Evolutionary conservation across 2,113 vertebrate species (phyloP), one percentile per base, ranked within the genome.

Genomic region (Vireo altiloquus): DNA sequence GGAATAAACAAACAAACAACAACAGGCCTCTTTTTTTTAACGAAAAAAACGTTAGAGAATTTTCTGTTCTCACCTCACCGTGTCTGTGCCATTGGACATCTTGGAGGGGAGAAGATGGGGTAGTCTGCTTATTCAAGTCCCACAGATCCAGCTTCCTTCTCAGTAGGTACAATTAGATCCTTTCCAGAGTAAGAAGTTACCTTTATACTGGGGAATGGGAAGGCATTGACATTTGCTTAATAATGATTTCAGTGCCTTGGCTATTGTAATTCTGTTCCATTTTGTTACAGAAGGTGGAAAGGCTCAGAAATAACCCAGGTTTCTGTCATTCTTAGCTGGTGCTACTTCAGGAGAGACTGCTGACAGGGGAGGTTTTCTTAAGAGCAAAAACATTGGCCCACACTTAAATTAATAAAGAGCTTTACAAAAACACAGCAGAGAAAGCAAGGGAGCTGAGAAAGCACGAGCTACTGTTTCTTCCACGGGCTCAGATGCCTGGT

Each of bases 1-100:
- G 80, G 74, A 95, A 77, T 70, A 96, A 95, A 94, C 86, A 96
- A 94, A 89, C 60, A 95, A 93, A 75, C 81, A 91, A 90, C 77
- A 94, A 87, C 70, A 82, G 66, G 22, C 71, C 24, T 78, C 71
- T 93, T 92, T 65, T 82, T n/a, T n/a, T n/a, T n/a, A n/a, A n/a
- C 90, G 81, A 53, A 83, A 72, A 81, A 82, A 82, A 68, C 83
- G 47, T 72, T 53, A 52, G 66, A 68, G 90, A 84, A 82, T 94
- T 90, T 90, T 86, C 72, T 80, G 92, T 95, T 77, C 88, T 93
- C 57, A 52, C 79, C 68, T 93, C 80, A 40, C 63, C 24, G 11
- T 71, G 68, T 75, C 84, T 76, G 39, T 86, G 72, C 82, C 80
- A 31, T 59, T 64, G 78, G 39, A 49, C 49, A 17, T 78, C 71